Evolutionary conservation across 35 echinoderm and acorn worm species (phyloP).

Genomic region (Anneissia japonica): DNA sequence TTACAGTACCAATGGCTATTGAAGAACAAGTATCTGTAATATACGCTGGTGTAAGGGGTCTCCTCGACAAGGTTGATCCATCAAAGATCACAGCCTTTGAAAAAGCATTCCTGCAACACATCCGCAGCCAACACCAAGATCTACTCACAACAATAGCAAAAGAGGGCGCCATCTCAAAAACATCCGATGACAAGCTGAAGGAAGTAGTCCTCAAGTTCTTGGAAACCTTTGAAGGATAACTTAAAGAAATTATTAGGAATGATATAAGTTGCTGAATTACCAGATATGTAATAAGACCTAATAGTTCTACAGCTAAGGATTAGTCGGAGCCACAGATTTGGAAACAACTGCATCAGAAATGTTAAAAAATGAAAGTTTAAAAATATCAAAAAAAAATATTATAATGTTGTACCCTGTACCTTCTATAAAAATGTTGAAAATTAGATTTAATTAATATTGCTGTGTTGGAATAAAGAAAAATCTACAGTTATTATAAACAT

Average conservation of each 20-base stretch:
- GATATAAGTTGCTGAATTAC: background rate
- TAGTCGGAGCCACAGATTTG: background rate
- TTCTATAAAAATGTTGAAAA: background rate
- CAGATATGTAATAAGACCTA: background rate
- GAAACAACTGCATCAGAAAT: background rate
- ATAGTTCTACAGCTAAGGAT: background rate
- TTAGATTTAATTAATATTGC: background rate
- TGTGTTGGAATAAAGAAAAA: background rate
- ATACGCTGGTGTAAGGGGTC: conserved; percentile 91
- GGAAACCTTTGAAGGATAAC: conserved; percentile 77
- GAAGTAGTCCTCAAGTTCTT: conserved; percentile 79
- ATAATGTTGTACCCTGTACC: background rate
- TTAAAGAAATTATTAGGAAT: background rate
- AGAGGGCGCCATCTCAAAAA: conserved; percentile 52
- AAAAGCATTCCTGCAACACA: conserved; percentile 70
- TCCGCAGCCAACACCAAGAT: conserved; percentile 75
- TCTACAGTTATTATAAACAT: too few species aligned
- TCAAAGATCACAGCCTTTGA: conserved; percentile 83
- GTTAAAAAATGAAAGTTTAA: background rate
- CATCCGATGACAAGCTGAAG: conserved; percentile 79
- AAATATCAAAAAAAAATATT: background rate
- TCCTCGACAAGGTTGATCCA: conserved; percentile 91
- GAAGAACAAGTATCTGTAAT: conserved; percentile 97
- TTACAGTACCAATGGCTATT: conserved; percentile 87
- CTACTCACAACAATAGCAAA: conserved; percentile 60